phyloP scores from a whole-genome alignment of 2,113 vertebrate genomes.

The Rhagologus leucostigma region DNA sequence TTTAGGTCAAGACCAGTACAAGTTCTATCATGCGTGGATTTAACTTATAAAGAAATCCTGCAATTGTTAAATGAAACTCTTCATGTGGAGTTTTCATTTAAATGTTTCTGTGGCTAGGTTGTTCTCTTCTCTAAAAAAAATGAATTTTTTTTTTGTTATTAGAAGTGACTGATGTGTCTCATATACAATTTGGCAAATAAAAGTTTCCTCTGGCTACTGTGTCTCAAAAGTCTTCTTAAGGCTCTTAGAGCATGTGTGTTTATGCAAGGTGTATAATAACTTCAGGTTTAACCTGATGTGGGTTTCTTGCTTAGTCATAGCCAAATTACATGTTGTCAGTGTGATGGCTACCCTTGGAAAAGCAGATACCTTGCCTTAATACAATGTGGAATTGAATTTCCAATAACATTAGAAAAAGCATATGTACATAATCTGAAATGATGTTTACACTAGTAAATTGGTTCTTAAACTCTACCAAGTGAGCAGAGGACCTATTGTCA shows the following conservation, averaged over 20 bases:
- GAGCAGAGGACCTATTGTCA: not conserved
- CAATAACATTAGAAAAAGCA: not conserved
- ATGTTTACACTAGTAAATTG: not conserved
- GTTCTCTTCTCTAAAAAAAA: not conserved
- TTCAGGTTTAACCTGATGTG: not conserved
- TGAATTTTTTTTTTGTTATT: not conserved
- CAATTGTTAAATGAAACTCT: not conserved
- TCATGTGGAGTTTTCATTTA: not conserved
- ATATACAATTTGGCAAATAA: not conserved
- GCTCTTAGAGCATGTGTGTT: not conserved
- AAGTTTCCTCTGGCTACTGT: not conserved
- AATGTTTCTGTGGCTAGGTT: not conserved
- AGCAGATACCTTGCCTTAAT: not conserved
- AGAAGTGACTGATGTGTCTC: not conserved
- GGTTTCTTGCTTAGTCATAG: not conserved
- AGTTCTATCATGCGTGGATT: not conserved
- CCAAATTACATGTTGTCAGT: not conserved
- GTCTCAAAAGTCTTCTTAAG: not conserved
- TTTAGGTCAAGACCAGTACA: not conserved
- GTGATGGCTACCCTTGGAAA: not conserved
- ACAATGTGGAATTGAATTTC: not conserved
- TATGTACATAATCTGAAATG: not conserved
- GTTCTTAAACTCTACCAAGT: not conserved
- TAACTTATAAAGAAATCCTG: not conserved
- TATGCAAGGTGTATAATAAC: not conserved